Evolutionary conservation across 2,113 vertebrate genomes (phyloP), one percentile per base, ranked within the genome.

Genomic region (Pomatostomus ruficeps): DNA sequence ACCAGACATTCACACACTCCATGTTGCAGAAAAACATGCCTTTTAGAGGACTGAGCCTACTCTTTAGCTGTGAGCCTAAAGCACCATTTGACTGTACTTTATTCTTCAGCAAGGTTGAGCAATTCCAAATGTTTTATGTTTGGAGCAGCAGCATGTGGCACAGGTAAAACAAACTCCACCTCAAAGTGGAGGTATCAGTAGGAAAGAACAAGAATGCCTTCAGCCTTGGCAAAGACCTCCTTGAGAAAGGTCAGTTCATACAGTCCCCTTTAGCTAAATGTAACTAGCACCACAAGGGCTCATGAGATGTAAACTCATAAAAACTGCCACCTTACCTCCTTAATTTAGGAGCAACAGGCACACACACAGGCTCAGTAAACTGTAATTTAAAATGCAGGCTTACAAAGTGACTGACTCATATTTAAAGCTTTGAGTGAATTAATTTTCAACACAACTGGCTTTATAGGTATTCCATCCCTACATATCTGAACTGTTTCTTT

Each of bases 261-360:
- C 2, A 5, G 11, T 35, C 43, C 38, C 43, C 61, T 67, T 81
- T 12, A 67, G 36, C 48, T 84, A 42, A 82, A 66, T 10, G 42
- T 40, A 79, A 93, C 46, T 79, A 88, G 87, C 78, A 57, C 12
- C 22, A 54, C 6, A 8, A 84, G 61, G 54, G 42, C 63, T 79
- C 70, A 45, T 51, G 52, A 40, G 57, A 71, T 5, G 13, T 24
- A 63, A 13, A 4, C 36, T 13, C 1, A 0, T 29, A 70, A 90
- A 73, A 68, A 25, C 51, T n/a, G 65, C 62, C 33, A 29, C 3
- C 5, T 42, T 38, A 31, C 40, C 26, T n/a, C 0, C 0, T n/a
- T 75, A n/a, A 63, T 51, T 57, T 28, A 59, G 40, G 78, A 84
- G 75, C 5, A 71, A 59, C 13, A 3, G 75, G 38, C 54, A 52